Base-by-base conservation (phyloP, 2,113 vertebrate genomes). In the Australoheros scitulus region DNA sequence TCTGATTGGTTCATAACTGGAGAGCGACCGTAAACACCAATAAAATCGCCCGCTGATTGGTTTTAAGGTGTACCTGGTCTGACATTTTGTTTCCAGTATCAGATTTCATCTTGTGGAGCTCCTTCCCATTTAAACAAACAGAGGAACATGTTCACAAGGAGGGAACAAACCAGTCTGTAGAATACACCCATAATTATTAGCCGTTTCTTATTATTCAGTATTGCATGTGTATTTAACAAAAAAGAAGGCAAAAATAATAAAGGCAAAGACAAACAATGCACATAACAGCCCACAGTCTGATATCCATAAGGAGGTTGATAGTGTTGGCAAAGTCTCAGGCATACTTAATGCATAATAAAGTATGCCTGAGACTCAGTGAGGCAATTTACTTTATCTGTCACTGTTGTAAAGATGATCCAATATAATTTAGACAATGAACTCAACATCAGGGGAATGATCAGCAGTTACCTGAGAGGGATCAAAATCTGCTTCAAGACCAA, bases 21-120 rank as follows among this genome's bases (percentile, higher is more conserved):
- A 77, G 18, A 7, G 26, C 75, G 0, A 41, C 77, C 2, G 84
- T 92, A 93, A 92, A 93, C 91, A 85, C 24, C 59, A 64, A 52
- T 11, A 56, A 72, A 59, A 1, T 60, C 57, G 61, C 0, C 1
- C 70, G 29, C 76, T 85, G 89, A 94, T 95, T 95, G 94, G 95
- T 22, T 85, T 0, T 11, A 2, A 58, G 1, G 18, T 36, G 77
- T 72, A 60, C 82, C 70, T 77, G 55, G 92, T 89, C 92, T 95
- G 94, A 94, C 95, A 95, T 95, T 95, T 94, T 94, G 94, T 95
- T 88, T 94, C 82, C 76, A 76, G 82, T 88, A 86, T 92, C 89
- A 91, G 91, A 92, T 93, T 94, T 95, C 92, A 94, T 94, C 84
- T 93, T 93, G 88, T 85, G 80, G 34, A 20, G 32, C 65, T 79